phyloP scores from a whole-genome alignment of 2,113 vertebrate genomes.

The Hemibagrus wyckioides region DNA sequence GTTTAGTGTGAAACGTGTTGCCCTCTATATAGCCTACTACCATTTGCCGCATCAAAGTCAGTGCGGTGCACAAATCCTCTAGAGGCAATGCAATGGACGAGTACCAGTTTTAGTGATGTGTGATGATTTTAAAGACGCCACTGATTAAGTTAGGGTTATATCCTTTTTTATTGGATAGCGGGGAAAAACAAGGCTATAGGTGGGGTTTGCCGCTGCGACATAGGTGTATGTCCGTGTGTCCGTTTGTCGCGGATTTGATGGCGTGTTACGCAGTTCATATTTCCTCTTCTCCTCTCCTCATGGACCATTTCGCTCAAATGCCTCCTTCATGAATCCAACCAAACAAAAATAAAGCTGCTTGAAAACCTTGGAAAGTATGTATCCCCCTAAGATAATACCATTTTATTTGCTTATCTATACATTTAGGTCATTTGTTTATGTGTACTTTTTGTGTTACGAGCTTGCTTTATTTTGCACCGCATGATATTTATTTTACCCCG shows the following conservation, averaged over 20 bases:
- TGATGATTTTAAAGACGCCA: not conserved
- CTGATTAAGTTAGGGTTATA: not conserved
- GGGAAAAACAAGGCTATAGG: slow-evolving; percentile 19
- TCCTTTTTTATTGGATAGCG: not conserved
- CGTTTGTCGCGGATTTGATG: slow-evolving; percentile 36
- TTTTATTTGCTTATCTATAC: not conserved
- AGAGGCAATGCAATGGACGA: not conserved
- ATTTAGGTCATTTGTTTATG: not conserved
- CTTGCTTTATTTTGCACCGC: not conserved
- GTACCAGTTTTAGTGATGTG: too few relatives aligned
- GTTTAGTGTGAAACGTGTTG: not conserved
- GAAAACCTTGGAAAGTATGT: not conserved
- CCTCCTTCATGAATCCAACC: not conserved
- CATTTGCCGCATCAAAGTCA: slow-evolving; percentile 4
- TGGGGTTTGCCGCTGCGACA: slow-evolving; percentile 54
- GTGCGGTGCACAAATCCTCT: not conserved
- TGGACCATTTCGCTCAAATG: not conserved
- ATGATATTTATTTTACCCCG: not conserved
- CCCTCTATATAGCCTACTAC: too few relatives aligned
- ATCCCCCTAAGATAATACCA: too few relatives aligned
- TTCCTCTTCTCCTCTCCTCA: slow-evolving; percentile 49
- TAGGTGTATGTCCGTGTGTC: slow-evolving; percentile 36
- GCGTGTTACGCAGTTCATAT: slow-evolving; percentile 76
- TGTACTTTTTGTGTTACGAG: not conserved
- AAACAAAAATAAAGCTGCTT: not conserved